These are phyloP conservation scores for Nephrocerus scutellatus DNA, from an alignment of 2,888 invertebrate species.

Conservation along the genomic window DNA sequence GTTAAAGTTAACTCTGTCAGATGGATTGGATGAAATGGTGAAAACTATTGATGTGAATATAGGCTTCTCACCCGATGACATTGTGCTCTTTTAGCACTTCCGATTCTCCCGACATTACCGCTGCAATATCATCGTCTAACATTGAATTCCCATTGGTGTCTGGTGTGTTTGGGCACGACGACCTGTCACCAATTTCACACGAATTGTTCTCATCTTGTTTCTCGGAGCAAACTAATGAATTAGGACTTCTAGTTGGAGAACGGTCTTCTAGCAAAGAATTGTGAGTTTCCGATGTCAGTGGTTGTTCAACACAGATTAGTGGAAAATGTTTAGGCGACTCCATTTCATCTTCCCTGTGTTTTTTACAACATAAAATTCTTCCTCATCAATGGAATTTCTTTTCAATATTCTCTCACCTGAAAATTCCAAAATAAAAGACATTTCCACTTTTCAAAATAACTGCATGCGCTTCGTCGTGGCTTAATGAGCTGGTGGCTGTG, in stretches of 20 bases:
- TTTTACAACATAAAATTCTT: neutral
- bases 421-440: slow-evolving; percentile 57
- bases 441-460: slow-evolving; percentile 65
- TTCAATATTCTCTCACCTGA: slow-evolving; percentile 30
- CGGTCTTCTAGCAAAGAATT: slow-evolving; percentile 18
- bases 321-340: slow-evolving; percentile 32
- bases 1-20: slow-evolving; percentile 61
- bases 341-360: slow-evolving; percentile 30
- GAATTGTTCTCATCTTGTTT: slow-evolving; percentile 3
- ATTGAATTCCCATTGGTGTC: slow-evolving; percentile 41
- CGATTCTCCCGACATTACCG: slow-evolving; percentile 60
- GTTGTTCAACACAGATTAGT: slow-evolving; percentile 12
- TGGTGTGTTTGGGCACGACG: slow-evolving; percentile 14
- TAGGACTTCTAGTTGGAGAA: too few species aligned
- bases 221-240: neutral
- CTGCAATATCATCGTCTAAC: slow-evolving; percentile 61
- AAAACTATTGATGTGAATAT: neutral
- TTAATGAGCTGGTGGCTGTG: slow-evolving; percentile 57
- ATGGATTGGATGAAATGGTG: slow-evolving; percentile 4
- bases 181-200: too few species aligned
- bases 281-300: slow-evolving; percentile 18
- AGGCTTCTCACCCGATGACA: slow-evolving; percentile 55
- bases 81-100: slow-evolving; percentile 62
- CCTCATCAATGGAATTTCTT: neutral
- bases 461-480: slow-evolving; percentile 72